Evolutionary conservation across 2,888 invertebrate genomes (phyloP).

Genomic region (Colostygia pectinataria): DNA sequence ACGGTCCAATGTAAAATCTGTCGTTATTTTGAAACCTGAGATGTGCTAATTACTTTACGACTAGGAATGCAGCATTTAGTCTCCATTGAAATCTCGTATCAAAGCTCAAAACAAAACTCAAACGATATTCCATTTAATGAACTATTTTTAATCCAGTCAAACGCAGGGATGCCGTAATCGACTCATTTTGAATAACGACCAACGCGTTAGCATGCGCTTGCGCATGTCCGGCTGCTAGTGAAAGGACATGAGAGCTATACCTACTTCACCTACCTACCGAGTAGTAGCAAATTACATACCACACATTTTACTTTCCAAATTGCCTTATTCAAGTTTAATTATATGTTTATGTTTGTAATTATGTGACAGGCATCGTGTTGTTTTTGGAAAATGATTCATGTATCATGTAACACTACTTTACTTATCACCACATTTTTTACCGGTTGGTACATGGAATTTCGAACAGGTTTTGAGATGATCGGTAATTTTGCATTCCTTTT

Average conservation of each 20-base stretch:
- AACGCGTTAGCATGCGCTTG: slow-evolving; percentile 16
- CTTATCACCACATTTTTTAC: neutral
- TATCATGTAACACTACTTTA: slow-evolving; percentile 11
- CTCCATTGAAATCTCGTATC: too few relatives aligned
- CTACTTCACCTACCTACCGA: slow-evolving; percentile 11
- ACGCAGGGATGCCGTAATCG: slow-evolving; percentile 16
- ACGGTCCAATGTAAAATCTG: too few relatives aligned
- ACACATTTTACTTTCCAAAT: slow-evolving; percentile 32
- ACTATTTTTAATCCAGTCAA: too few relatives aligned
- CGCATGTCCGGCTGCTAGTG: slow-evolving; percentile 29
- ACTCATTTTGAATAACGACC: slow-evolving; percentile 29
- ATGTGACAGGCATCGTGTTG: slow-evolving; percentile 16
- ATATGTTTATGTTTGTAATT: slow-evolving; percentile 23
- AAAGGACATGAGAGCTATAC: slow-evolving; percentile 25
- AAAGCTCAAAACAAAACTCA: too few relatives aligned
- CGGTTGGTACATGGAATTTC: neutral
- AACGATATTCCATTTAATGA: too few relatives aligned
- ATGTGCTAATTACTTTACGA: too few relatives aligned
- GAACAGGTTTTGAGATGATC: slow-evolving; percentile 16
- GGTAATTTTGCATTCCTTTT: slow-evolving; percentile 18
- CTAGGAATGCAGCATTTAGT: too few relatives aligned
- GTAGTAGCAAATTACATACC: slow-evolving; percentile 21
- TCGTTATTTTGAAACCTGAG: too few relatives aligned
- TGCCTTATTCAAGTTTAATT: slow-evolving; percentile 31
- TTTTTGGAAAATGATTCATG: slow-evolving; percentile 21